phyloP scores from a whole-genome alignment of 2,797 vertebrate species.

The Bradypodion ventrale region DNA sequence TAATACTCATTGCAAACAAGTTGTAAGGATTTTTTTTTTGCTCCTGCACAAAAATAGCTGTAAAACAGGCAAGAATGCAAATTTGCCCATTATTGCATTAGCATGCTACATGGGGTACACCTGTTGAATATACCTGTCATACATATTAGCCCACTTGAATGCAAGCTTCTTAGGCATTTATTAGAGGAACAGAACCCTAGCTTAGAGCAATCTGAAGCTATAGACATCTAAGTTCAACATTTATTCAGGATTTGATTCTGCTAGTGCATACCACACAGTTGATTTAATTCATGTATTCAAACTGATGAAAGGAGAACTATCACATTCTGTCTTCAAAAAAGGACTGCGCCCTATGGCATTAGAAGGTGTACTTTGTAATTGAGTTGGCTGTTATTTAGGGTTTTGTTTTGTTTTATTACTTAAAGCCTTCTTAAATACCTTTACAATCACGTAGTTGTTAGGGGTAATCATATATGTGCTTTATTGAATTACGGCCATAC shows the following conservation, averaged over 20 bases:
- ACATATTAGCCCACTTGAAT: not conserved
- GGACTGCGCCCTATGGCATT: not conserved
- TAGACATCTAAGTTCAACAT: not conserved
- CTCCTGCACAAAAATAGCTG: not conserved
- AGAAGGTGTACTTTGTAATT: conserved; percentile 9
- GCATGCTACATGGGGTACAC: not conserved
- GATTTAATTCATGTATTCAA: conserved; percentile 13
- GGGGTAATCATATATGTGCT: conserved; percentile 5
- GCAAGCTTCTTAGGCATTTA: not conserved
- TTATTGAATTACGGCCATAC: conserved; percentile 10
- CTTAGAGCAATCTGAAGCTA: not conserved
- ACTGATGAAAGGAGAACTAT: conserved; percentile 14
- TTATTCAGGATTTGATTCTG: not conserved
- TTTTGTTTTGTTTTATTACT: conserved; percentile 17
- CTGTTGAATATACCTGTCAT: not conserved
- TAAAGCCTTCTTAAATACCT: conserved; percentile 20
- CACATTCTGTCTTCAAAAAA: not conserved
- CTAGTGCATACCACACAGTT: not conserved
- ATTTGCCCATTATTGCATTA: not conserved
- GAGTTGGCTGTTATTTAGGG: not conserved
- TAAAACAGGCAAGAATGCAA: not conserved
- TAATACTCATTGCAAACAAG: no score
- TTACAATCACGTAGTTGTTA: conserved; percentile 27
- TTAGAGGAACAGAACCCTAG: not conserved
- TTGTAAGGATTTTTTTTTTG: not conserved